Percentiles rank a stretch among this genome's conserved stretches.
Evolutionary conservation across 2,888 invertebrate species (phyloP).

Genomic region (Homarus gammarus): DNA sequence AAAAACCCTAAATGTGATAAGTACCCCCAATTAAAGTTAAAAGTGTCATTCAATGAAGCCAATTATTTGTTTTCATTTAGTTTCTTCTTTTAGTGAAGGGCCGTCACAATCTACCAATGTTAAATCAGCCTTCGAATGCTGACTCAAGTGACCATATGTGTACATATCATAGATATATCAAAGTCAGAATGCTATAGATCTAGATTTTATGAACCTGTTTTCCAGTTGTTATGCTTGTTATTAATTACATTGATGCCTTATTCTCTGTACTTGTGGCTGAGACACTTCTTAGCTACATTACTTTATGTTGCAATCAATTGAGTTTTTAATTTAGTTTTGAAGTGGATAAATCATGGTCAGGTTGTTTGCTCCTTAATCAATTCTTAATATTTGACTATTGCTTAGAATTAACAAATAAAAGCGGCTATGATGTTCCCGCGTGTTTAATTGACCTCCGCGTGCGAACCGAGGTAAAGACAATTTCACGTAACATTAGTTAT

Average conservation of each 20-base stretch:
- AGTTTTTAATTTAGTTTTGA: slow-evolving; percentile 24
- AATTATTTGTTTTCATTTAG: slow-evolving; percentile 12
- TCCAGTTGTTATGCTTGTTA: slow-evolving; percentile 57
- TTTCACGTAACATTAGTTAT: too few relatives aligned
- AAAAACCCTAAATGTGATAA: slow-evolving; percentile 60
- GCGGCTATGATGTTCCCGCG: slow-evolving; percentile 39
- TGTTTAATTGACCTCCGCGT: neutral
- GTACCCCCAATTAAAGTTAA: slow-evolving; percentile 44
- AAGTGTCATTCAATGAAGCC: slow-evolving; percentile 46
- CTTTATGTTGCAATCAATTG: slow-evolving; percentile 13
- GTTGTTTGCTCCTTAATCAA: slow-evolving; percentile 55
- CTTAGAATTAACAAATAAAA: slow-evolving; percentile 60
- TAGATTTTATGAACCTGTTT: slow-evolving; percentile 56
- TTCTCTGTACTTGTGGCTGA: slow-evolving; percentile 4
- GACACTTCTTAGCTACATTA: neutral
- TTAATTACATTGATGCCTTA: slow-evolving; percentile 58
- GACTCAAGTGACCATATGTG: slow-evolving; percentile 59
- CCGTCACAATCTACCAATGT: slow-evolving; percentile 28
- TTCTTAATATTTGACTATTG: slow-evolving; percentile 57
- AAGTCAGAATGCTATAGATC: slow-evolving; percentile 47
- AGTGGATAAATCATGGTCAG: slow-evolving; percentile 35
- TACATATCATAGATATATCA: slow-evolving; percentile 61
- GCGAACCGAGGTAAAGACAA: too few relatives aligned
- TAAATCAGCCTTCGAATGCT: slow-evolving; percentile 43
- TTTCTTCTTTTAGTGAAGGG: slow-evolving; percentile 36